A percentile compares a stretch with the other conserved stretches of the same genome.
Conservation (phyloP, 2,888 invertebrate species). For the Biston stratarius region DNA sequence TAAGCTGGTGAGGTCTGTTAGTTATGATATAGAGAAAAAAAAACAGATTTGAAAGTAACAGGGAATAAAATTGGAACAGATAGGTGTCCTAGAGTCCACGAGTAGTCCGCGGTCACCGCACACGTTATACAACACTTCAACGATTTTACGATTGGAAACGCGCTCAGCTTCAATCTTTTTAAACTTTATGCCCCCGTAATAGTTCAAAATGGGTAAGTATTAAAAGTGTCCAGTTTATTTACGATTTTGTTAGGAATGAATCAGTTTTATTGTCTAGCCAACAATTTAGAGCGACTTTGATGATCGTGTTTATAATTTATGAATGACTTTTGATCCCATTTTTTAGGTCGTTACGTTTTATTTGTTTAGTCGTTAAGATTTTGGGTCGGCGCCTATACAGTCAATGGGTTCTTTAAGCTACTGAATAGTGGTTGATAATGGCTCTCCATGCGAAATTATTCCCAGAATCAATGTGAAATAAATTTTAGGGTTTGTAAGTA, state of each 20-base stretch:
- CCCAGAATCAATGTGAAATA: not conserved
- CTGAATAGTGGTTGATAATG: conserved; percentile 7
- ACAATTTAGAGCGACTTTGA: conserved; percentile 73
- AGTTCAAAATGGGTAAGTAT: conserved; percentile 79
- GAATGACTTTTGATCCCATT: conserved; percentile 73
- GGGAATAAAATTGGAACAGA: too few relatives aligned
- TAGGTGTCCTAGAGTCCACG: too few relatives aligned
- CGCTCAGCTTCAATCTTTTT: conserved; percentile 65
- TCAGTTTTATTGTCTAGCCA: conserved; percentile 73
- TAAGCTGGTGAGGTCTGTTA: too few relatives aligned
- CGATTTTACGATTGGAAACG: conserved; percentile 61
- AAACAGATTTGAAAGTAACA: too few relatives aligned
- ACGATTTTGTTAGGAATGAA: conserved; percentile 69
- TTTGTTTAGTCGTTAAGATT: conserved; percentile 60
- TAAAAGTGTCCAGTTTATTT: conserved; percentile 78
- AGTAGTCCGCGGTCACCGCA: conserved; percentile 54
- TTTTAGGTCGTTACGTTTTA: conserved; percentile 67
- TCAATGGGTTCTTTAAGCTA: conserved; percentile 32
- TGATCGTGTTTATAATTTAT: conserved; percentile 69
- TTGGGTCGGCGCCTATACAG: conserved; percentile 57
- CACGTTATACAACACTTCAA: conserved; percentile 58
- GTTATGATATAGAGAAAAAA: too few relatives aligned
- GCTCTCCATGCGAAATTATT: not conserved
- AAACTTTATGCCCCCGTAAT: conserved; percentile 74
- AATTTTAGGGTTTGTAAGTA: too few relatives aligned